Evolutionary conservation across 2,797 vertebrate species (phyloP), one percentile per base, ranked within the genome.

Genomic region (Enteromius thamalakanensis): DNA sequence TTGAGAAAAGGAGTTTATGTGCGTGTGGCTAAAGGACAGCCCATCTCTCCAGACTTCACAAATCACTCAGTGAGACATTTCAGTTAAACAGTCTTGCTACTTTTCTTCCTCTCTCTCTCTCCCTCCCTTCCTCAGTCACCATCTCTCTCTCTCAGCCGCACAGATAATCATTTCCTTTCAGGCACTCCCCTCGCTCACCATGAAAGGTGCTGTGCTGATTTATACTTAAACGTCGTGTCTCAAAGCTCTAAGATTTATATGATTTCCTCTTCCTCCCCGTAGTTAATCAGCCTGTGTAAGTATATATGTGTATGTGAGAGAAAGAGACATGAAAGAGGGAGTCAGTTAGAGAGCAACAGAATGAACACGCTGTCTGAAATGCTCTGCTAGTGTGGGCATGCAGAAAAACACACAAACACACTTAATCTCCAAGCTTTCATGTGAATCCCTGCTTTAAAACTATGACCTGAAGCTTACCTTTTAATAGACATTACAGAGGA

Each of bases 271-370:
- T 83, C 85, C 81, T 83, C 70, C 64, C 70, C 42, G 9, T 49
- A 83, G 71, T 86, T 80, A 83, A 68, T 75, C 62, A 80, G 51
- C 47, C 55, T n/a, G 47, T 86, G 53, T 79, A 23, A 29, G 70
- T 80, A 8, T 71, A 21, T 67, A 91, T 93, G 91, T 92, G 92
- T 92, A 92, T 93, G 93, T 94, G 92, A 84, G 79, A 92, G 89
- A 93, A 91, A 92, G 92, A 93, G 92, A 91, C 90, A 92, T 93
- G 91, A 91, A 92, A 92, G 88, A 89, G 88, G 87, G 91, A 92
- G 88, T 90, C 91, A 89, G 85, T 89, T 32, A 26, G 37, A 77
- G 42, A 70, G 55, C 9, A 19, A 68, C 21, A 53, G 32, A 76
- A 42, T 53, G 72, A 55, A 49, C 21, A 42, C n/a, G 14, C 65